A percentile compares a stretch with the other conserved stretches of the same genome.
Evolutionary conservation across 2,113 vertebrate genomes (phyloP).

Genomic region (Grus americana): DNA sequence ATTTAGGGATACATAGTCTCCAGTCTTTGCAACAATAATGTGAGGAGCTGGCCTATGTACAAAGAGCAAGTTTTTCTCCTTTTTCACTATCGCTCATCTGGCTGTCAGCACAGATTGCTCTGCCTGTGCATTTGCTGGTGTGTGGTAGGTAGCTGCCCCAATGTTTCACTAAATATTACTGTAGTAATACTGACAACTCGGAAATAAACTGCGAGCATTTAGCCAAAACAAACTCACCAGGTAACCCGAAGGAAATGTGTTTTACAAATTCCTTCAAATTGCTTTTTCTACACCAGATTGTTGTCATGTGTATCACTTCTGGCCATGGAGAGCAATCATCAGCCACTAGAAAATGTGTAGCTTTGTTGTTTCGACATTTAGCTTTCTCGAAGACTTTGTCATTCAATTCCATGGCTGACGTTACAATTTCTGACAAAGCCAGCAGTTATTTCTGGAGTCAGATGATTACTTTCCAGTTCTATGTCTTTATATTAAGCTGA

Average conservation of each 20-base stretch:
- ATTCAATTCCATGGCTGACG: not conserved
- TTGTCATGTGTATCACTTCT: not conserved
- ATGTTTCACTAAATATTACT: not conserved
- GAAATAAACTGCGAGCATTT: not conserved
- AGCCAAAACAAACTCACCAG: not conserved
- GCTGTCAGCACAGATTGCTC: not conserved
- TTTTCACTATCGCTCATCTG: fast-evolving
- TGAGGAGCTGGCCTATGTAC: not conserved
- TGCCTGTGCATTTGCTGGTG: fast-evolving
- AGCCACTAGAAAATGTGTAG: fast-evolving
- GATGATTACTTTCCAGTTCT: not conserved
- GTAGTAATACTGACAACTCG: not conserved
- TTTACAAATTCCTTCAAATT: not conserved
- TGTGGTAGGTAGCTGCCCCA: not conserved
- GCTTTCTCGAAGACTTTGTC: not conserved
- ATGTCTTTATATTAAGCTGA: not conserved
- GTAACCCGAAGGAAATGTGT: not conserved
- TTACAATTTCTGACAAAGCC: not conserved
- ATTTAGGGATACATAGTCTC: not conserved
- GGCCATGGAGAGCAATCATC: not conserved
- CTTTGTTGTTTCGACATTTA: not conserved
- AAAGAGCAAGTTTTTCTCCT: not conserved
- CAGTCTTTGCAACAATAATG: not conserved
- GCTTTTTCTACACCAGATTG: not conserved
- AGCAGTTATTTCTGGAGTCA: not conserved